Base-by-base conservation (phyloP, 2,113 vertebrate species). In the Hiodon tergisus region DNA sequence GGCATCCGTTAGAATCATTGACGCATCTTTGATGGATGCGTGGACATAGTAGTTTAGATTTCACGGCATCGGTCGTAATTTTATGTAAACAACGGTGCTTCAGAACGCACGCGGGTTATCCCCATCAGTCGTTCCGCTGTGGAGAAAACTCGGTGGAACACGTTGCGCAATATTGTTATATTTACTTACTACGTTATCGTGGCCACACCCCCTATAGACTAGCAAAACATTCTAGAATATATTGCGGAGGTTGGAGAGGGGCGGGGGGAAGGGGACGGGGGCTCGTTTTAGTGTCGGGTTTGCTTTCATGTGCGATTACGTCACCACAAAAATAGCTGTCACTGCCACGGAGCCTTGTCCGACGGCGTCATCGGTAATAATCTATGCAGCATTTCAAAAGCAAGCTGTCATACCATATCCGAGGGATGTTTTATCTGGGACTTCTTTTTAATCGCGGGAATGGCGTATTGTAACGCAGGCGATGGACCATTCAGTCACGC, bases 181-280 rank as follows among this genome's bases (percentile, higher is more conserved):
- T 82, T 86, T 92, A 89, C 91, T 91, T 88, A 90, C 88, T 67
- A 85, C 83, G 86, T 78, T 77, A 66, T 75, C 81, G 65, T 81
- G 81, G 87, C 89, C 87, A 87, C 73, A 75, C 73, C 73, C 83
- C 91, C 90, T 85, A 83, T 81, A 67, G 74, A 59, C 47, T 76
- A 14, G 79, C 81, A 63, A 78, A 73, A 78, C 75, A 82, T 85
- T 91, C 87, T 71, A 82, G 85, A 86, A 85, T 57, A 65, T 75
- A 67, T 73, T 58, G 6, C 54, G 31, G 31, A 67, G 63, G 62
- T 47, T 31, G 62, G 73, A 68, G 53, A 65, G 61, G 16, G 58
- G 61, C 47, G 48, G 14, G 61, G 52, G 73, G 68, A 14, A 50
- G 14, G 5, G 69, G 31, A 72, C 76, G 31, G 46, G 52, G 11